Conservation (phyloP, 2,888 invertebrate species). For the Drosophila antonietae region DNA sequence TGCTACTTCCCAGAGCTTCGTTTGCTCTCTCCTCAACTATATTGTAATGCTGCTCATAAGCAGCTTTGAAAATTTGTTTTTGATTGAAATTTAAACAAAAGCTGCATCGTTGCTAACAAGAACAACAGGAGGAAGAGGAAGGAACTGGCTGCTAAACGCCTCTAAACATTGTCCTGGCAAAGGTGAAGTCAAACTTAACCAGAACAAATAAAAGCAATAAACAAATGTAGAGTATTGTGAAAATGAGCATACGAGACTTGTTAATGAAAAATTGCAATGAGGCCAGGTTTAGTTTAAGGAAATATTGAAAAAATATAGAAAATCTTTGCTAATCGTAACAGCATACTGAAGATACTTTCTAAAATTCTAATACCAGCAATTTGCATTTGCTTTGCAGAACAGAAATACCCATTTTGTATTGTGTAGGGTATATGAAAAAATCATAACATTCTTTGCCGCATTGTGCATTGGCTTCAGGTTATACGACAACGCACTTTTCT, state of each 20-base stretch:
- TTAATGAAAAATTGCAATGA: background rate
- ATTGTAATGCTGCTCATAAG: slow-evolving; percentile 34
- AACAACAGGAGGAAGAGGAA: slow-evolving; percentile 16
- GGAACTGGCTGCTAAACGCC: slow-evolving; percentile 30
- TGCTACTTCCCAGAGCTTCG: slow-evolving; percentile 30
- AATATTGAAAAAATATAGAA: background rate
- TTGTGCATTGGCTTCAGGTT: slow-evolving; percentile 39
- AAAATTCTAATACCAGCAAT: background rate
- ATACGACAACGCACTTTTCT: slow-evolving; percentile 61
- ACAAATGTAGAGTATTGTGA: slow-evolving; percentile 2
- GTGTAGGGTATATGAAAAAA: slow-evolving; percentile 29
- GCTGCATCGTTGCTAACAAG: slow-evolving; percentile 38
- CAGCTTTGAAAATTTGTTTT: slow-evolving; percentile 73
- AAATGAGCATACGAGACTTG: background rate
- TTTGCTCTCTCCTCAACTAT: background rate
- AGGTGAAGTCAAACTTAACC: slow-evolving; percentile 20
- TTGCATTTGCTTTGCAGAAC: background rate
- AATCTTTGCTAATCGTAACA: background rate
- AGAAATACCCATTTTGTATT: background rate
- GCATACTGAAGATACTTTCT: background rate
- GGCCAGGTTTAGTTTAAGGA: background rate
- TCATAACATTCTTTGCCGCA: slow-evolving; percentile 44
- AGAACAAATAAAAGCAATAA: slow-evolving; percentile 22
- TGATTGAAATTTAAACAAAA: slow-evolving; percentile 76
- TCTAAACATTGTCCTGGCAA: slow-evolving; percentile 31